Evolutionary conservation across 1,140 invertebrate species (phyloP).

Genomic region (Drosophila mauritiana): DNA sequence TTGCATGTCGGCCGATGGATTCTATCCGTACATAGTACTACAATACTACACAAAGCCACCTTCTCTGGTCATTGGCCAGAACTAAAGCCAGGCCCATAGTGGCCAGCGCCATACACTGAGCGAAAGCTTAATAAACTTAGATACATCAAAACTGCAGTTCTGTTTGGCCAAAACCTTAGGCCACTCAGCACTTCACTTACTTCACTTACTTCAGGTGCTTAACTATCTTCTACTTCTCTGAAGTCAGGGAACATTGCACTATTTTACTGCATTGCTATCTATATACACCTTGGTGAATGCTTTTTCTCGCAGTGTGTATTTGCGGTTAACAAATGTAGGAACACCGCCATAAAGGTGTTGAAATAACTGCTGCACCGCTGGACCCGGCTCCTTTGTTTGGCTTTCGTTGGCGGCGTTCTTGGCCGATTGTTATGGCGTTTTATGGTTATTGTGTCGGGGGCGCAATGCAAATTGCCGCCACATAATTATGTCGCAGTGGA

Average conservation of each 20-base stretch:
- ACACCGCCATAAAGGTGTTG: constrained; percentile 75
- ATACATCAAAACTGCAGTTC: not conserved
- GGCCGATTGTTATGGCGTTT: constrained; percentile 73
- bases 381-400: constrained; percentile 27
- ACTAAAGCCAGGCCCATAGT: constrained; percentile 57
- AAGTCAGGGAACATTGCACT: too few species aligned
- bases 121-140: not conserved
- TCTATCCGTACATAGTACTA: constrained; percentile 17
- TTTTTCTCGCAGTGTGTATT: constrained; percentile 17
- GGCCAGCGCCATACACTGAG: constrained; percentile 29
- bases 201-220: too few species aligned
- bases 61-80: constrained; percentile 64
- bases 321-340: constrained; percentile 60
- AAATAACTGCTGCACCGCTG: constrained; percentile 72
- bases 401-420: constrained; percentile 24
- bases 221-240: not conserved
- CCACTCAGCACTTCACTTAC: too few species aligned
- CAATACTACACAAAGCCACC: not conserved
- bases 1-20: constrained; percentile 61
- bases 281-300: too few species aligned
- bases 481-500: constrained; percentile 75
- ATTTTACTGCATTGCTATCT: too few species aligned
- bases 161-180: too few species aligned
- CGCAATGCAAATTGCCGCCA: constrained; percentile 76
- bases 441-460: constrained; percentile 69